phyloP scores from a whole-genome alignment of 2,797 vertebrate genomes.

The Pygocentrus nattereri region DNA sequence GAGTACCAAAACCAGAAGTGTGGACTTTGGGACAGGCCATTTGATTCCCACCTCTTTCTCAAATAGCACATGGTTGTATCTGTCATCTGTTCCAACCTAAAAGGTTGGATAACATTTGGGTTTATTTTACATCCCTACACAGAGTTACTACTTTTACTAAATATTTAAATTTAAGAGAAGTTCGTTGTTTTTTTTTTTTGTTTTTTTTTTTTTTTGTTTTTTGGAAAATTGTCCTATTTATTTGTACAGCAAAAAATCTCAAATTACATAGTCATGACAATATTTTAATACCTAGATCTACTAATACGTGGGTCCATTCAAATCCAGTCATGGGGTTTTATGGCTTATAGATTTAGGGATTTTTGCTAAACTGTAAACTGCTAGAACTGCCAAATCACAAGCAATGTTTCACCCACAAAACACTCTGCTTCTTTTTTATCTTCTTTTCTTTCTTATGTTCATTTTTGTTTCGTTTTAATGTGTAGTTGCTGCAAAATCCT shows the following conservation, averaged over 20 bases:
- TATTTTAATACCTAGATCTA: slow-evolving; percentile 28
- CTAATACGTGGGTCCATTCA: not conserved
- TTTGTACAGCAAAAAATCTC: not conserved
- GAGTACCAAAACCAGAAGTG: not conserved
- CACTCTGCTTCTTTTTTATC: slow-evolving; percentile 42
- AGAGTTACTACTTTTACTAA: too few species aligned
- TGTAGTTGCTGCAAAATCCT: slow-evolving; percentile 68
- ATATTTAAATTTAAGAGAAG: not conserved
- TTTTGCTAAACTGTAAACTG: slow-evolving; percentile 75
- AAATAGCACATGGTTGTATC: not conserved
- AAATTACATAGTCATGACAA: not conserved
- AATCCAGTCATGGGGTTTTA: slow-evolving; percentile 46
- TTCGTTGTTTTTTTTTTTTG: not conserved
- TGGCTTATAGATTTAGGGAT: slow-evolving; percentile 53
- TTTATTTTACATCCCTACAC: too few species aligned
- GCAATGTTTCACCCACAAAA: not conserved
- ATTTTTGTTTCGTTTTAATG: slow-evolving; percentile 66
- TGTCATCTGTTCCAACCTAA: not conserved
- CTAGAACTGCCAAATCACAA: slow-evolving; percentile 46
- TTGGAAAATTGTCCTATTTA: not conserved
- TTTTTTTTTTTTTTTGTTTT: not conserved
- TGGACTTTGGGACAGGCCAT: not conserved
- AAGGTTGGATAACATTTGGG: not conserved
- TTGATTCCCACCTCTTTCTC: not conserved
- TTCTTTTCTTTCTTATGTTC: slow-evolving; percentile 63